Base-by-base conservation (phyloP, 1,140 invertebrate species). In the Vollenhovia emeryi region DNA sequence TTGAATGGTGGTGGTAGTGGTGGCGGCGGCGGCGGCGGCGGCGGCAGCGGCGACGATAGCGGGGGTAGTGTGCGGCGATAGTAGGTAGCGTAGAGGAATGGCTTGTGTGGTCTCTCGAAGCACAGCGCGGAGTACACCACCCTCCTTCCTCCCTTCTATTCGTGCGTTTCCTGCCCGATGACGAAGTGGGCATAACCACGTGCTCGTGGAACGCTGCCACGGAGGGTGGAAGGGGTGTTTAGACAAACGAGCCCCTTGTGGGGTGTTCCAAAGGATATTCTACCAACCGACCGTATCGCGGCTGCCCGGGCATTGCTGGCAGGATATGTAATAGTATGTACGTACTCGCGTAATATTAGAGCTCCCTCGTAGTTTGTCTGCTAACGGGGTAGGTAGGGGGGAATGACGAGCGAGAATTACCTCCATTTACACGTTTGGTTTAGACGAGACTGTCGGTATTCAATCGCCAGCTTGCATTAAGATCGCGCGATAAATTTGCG, bases 191-290 rank as follows among this genome's bases (percentile, higher is more conserved):
- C 87, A 92, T 90, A 93, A 93, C 90, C 91, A 89, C 89, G 90
- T 89, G 92, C 89, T 91, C 89, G 88, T 86, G 79, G 90, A 92
- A 90, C 87, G 82, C 85, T 66, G 71, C 64, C 50, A 59, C 69
- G 57, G 60, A 84, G 78, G 43, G 60, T 45, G 24, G 75, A 59
- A 75, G 83, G 91, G 87, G 87, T 93, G 89, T 91, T 93, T 93
- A 92, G 91, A 94, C 93, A 93, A 94, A 94, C 91, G 93, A 94
- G 92, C 93, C 93, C 93, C 93, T 94, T 94, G 93, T 88, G 94
- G 93, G 91, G 92, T 94, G 93, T 94, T 92, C 85, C 92, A 90
- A 93, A 93, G 92, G 93, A 93, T 92, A 93, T 89, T 91, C 90
- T 91, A 93, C 90, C 92, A 93, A 92, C 92, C 91, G 86, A 93